phyloP scores from a whole-genome alignment of 2,113 vertebrate species.

The Terrapene triunguis region DNA sequence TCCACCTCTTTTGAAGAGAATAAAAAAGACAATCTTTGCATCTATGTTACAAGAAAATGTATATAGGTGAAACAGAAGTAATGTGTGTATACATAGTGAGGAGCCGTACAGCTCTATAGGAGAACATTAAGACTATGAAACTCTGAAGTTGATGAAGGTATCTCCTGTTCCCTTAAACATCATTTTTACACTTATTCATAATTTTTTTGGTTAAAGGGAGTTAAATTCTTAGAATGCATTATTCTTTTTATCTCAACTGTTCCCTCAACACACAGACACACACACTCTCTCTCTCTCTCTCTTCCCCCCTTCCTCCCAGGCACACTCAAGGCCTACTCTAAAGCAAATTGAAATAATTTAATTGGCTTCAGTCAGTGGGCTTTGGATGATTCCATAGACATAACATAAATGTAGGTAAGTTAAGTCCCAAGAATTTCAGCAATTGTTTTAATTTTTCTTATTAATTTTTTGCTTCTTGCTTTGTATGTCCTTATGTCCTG shows the following conservation, averaged over 20 bases:
- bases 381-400: not conserved
- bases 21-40: not conserved
- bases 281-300: no score
- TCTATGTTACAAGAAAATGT: not conserved
- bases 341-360: not conserved
- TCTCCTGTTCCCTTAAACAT: not conserved
- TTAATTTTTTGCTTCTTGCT: not conserved
- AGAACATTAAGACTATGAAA: not conserved
- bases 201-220: not conserved
- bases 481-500: not conserved
- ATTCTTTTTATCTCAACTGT: not conserved
- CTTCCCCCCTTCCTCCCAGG: not conserved
- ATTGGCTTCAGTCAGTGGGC: not conserved
- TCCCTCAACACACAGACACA: not conserved
- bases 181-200: not conserved
- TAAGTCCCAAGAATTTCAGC: not conserved
- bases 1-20: not conserved
- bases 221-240: not conserved
- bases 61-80: slow-evolving; percentile 7
- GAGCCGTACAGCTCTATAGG: not conserved
- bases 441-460: not conserved
- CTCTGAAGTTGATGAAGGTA: not conserved
- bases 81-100: not conserved
- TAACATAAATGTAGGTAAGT: not conserved
- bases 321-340: not conserved